Evolutionary conservation across 2,113 vertebrate genomes (phyloP), one percentile per base, ranked within the genome.

Genomic region (Gobius niger): DNA sequence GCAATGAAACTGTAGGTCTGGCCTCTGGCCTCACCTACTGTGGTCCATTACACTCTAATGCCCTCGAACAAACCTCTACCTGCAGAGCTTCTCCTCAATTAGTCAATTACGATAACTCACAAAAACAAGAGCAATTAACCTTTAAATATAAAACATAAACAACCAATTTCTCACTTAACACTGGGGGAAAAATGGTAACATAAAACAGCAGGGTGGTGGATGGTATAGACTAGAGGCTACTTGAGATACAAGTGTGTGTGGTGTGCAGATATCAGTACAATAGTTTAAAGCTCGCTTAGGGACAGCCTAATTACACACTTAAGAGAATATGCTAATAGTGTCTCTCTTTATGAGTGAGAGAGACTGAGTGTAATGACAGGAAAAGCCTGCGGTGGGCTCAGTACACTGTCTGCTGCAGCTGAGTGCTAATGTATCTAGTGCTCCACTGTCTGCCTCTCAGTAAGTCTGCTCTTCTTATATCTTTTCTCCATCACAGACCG

Each of bases 221-320:
- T 72, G 73, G 74, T 57, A 80, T 86, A 34, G 24, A 34, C 82
- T 85, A 75, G 47, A 19, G 72, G 78, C 75, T 72, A 13, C 69
- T 74, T 59, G 68, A 80, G 74, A 85, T 85, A 34, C 24, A 82
- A 83, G 68, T 72, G 78, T 70, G 68, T 82, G 79, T 42, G 68
- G 56, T 70, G 72, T 49, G 66, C 53, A 72, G 73, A 86, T 84
- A 81, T 81, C 53, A 75, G 72, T 85, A 83, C 78, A 83, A 75
- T 85, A 77, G 81, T 77, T 82, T 72, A 78, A 84, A 89, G 81
- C 68, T 72, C 83, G 87, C 85, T 87, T 70, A 77, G 84, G 85
- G 82, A 87, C 68, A 80, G 84, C 54, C 75, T 89, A 88, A 90
- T 88, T 89, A 90, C 80, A 88, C 84, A 87, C 72, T 88, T 87